A percentile compares a stretch with the other conserved stretches of the same genome.
phyloP scores from a whole-genome alignment of 2,888 invertebrate species.

The Neocrepidodera transversa region DNA sequence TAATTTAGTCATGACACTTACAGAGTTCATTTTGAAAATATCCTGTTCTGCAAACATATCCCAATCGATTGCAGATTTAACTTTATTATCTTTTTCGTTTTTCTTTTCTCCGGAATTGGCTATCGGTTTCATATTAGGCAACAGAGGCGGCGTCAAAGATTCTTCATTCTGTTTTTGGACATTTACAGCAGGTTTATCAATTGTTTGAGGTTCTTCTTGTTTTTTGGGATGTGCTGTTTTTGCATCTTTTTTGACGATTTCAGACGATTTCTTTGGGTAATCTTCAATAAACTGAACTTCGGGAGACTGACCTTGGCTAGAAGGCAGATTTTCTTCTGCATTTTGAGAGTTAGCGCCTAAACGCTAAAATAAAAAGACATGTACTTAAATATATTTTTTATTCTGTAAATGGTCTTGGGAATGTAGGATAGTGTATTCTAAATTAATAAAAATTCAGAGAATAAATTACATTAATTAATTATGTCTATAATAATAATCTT shows the following conservation, averaged over 20 bases:
- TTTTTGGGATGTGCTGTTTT: conserved; percentile 9
- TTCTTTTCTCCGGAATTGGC: conserved; percentile 48
- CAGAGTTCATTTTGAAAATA: conserved; percentile 67
- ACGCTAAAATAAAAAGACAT: too few species aligned
- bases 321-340: not conserved
- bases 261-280: not conserved
- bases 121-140: conserved; percentile 57
- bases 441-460: too few species aligned
- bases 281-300: conserved; percentile 22
- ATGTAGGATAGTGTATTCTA: too few species aligned
- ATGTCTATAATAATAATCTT: too few species aligned
- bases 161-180: conserved; percentile 46
- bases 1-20: too few species aligned
- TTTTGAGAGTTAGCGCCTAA: conserved; percentile 15
- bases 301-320: conserved; percentile 2
- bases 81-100: conserved; percentile 60
- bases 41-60: conserved; percentile 95
- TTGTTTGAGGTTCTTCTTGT: conserved; percentile 15
- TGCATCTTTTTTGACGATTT: conserved; percentile 13
- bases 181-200: not conserved
- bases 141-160: conserved; percentile 58
- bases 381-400: too few species aligned
- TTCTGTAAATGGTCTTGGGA: too few species aligned
- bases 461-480: too few species aligned
- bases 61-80: conserved; percentile 66